Evolutionary conservation across 2,888 invertebrate species (phyloP), one percentile per base, ranked within the genome.

Genomic region (Meteorus cinctellus): DNA sequence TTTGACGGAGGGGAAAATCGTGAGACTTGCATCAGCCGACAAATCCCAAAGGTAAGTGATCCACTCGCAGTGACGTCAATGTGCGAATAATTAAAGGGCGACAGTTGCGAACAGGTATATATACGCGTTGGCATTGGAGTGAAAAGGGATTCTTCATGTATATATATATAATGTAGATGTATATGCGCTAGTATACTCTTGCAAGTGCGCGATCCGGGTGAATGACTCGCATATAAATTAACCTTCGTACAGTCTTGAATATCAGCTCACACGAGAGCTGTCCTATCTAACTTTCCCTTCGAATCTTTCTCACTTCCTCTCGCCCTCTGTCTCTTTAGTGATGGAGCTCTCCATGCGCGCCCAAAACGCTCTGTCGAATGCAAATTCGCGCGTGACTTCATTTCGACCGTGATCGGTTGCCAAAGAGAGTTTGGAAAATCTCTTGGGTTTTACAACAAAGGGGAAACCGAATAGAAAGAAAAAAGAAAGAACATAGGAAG

Each of bases 191-290:
- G 65, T 73, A 72, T 77, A 67, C 48, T 67, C 31, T 69, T 75
- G 48, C 69, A 78, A 78, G 70, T 67, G 76, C 76, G 81, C 82
- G 79, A 81, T 82, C 81, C 81, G 70, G 76, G 75, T 77, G 79
- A 79, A 80, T 82, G 82, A 79, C 78, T 81, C 77, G 84, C 85
- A 86, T 86, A 86, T 84, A 85, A 86, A 87, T 86, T 84, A 83
- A 80, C 77, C 74, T 75, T 79, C 14, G 34, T 31, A 45, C 24
- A 45, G 79, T 79, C 82, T 77, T 72, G 77, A 78, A 78, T 78
- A 60, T 65, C 48, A 66, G 51, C 70, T 36, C 62, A n/a, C 29
- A 48, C n/a, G 60, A 29, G 36, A 65, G 62, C 12, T 62, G 74
- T 65, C 69, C 75, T 73, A 76, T 75, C 76, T 72, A 79, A 81